A percentile compares a stretch with the other conserved stretches of the same genome.
Evolutionary conservation across 2,797 vertebrate species (phyloP).

Genomic region (Fistularia tabacaria): DNA sequence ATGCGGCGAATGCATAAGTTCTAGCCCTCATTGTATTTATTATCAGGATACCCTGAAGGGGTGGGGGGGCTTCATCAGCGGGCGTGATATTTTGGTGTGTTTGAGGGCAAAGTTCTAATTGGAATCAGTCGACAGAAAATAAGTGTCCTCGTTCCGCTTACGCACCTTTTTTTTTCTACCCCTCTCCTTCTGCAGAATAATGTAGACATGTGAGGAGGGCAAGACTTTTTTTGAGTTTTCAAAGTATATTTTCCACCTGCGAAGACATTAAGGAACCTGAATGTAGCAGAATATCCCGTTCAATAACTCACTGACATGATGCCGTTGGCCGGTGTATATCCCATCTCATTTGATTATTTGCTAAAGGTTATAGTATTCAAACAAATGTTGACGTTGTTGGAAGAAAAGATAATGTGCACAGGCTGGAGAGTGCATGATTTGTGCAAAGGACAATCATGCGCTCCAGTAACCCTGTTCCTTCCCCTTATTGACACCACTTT

Average conservation of each 20-base stretch:
- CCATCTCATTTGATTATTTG: no score
- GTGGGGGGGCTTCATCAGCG: constrained; percentile 22
- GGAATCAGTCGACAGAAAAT: constrained; percentile 18
- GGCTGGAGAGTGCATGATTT: background rate
- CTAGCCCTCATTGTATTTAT: background rate
- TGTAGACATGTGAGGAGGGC: background rate
- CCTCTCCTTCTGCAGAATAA: background rate
- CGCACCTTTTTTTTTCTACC: background rate
- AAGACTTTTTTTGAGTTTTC: background rate
- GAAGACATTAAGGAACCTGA: no score
- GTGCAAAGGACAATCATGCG: background rate
- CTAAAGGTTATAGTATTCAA: no score
- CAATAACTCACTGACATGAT: no score
- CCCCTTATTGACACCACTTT: background rate
- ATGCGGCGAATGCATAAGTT: no score
- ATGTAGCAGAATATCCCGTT: no score
- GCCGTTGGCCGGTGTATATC: no score
- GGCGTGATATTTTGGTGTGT: constrained; percentile 13
- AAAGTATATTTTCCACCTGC: no score
- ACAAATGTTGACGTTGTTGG: background rate
- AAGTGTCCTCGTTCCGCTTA: constrained; percentile 33
- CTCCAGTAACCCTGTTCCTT: background rate
- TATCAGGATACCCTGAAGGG: constrained; percentile 9
- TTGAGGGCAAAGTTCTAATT: constrained; percentile 11
- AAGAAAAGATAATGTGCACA: background rate